Percentiles rank a stretch among this genome's conserved stretches.
These are phyloP conservation scores for Adineta ricciae DNA, from an alignment of 2,888 invertebrate genomes.

Conservation along the genomic window DNA sequence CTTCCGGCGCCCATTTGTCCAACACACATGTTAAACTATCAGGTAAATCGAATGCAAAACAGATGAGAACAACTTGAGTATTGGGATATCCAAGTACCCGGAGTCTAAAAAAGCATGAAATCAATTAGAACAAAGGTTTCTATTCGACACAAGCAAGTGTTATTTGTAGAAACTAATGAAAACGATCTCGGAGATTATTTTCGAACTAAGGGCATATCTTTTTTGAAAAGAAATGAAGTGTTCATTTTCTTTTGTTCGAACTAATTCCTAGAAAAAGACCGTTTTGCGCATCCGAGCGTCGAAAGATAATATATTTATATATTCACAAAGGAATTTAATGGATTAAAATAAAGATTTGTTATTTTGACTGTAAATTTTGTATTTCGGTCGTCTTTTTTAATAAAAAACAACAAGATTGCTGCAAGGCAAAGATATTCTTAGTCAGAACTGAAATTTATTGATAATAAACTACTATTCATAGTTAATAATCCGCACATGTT, in stretches of 20 bases:
- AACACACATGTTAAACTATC: conserved; percentile 36
- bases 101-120: conserved; percentile 24
- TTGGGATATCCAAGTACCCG: conserved; percentile 37
- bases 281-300: too few relatives aligned
- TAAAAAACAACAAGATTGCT: background rate
- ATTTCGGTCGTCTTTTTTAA: too few relatives aligned
- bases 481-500: background rate
- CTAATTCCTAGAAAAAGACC: background rate
- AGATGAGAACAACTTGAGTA: conserved; percentile 37
- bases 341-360: too few relatives aligned
- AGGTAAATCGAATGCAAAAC: conserved; percentile 36
- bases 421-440: background rate
- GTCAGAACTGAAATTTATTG: background rate
- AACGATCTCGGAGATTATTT: too few relatives aligned
- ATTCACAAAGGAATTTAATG: too few relatives aligned
- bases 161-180: too few relatives aligned
- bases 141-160: too few relatives aligned
- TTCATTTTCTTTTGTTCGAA: background rate
- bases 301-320: too few relatives aligned
- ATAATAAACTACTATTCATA: background rate
- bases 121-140: too few relatives aligned
- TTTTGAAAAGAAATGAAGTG: too few relatives aligned
- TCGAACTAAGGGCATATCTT: too few relatives aligned
- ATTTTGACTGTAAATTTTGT: too few relatives aligned
- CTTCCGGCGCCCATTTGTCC: conserved; percentile 37